Conservation (phyloP, 2,113 vertebrate genomes). For the Proterorhinus semilunaris region DNA sequence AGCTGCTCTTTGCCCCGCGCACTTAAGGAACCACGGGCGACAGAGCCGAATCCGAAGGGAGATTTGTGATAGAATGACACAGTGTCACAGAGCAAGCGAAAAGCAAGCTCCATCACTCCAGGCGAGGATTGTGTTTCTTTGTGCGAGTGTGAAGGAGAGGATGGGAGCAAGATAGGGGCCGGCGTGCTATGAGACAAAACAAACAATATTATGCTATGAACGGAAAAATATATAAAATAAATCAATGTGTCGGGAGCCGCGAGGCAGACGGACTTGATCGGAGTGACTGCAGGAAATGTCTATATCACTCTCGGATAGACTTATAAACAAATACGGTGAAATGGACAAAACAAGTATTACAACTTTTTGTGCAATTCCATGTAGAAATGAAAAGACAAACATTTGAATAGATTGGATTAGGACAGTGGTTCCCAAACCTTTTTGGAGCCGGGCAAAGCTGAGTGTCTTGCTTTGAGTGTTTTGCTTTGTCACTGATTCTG, state of each 20-base stretch:
- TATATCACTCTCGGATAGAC: not conserved
- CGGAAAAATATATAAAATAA: constrained; percentile 32
- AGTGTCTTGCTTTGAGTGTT: no score
- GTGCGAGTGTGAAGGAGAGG: constrained; percentile 26
- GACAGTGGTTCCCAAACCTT: no score
- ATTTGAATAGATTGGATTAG: no score
- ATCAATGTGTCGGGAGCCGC: constrained; percentile 57
- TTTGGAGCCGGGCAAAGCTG: no score
- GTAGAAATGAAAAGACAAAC: no score
- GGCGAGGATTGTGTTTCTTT: constrained; percentile 23
- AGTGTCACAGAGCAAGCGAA: constrained; percentile 16
- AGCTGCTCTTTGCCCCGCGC: constrained; percentile 5
- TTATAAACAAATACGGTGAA: no score
- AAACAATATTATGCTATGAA: constrained; percentile 32
- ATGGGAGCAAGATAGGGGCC: constrained; percentile 32
- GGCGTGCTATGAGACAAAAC: constrained; percentile 30
- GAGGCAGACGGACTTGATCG: constrained; percentile 46
- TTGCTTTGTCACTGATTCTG: no score
- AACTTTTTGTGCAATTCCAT: no score
- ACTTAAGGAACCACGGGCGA: constrained; percentile 15
- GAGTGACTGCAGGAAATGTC: constrained; percentile 42
- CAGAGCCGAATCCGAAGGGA: constrained; percentile 22
- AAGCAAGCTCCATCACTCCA: constrained; percentile 20
- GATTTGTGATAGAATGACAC: constrained; percentile 33
- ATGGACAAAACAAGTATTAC: no score